These are phyloP conservation scores for Odocoileus hemionus DNA, from an alignment of 2,113 vertebrate genomes.

Conservation along the genomic window DNA sequence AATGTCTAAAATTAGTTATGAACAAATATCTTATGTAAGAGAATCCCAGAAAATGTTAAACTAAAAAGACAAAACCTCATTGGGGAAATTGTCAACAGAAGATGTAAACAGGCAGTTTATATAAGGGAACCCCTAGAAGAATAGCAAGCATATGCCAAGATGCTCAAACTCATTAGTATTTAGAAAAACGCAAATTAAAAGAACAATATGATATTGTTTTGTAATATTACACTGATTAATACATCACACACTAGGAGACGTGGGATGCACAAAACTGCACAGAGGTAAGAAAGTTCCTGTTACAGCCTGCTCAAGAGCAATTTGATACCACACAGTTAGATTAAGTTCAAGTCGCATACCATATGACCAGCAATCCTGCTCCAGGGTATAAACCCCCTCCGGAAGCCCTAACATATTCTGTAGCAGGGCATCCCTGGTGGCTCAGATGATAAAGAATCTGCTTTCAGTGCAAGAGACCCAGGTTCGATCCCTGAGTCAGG, in stretches of 20 bases:
- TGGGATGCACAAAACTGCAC: background rate
- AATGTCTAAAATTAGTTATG: background rate
- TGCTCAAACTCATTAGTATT: background rate
- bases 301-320: background rate
- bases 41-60: background rate
- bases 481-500: background rate
- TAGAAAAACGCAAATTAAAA: background rate
- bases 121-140: background rate
- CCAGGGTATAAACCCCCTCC: rapidly evolving
- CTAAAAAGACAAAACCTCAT: background rate
- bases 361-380: background rate
- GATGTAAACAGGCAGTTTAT: background rate
- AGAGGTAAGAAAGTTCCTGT: background rate
- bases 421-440: rapidly evolving
- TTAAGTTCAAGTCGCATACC: background rate
- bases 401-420: rapidly evolving
- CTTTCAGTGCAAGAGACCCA: background rate
- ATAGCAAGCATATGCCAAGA: background rate
- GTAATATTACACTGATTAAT: background rate
- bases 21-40: background rate
- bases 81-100: background rate
- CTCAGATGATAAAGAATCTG: background rate
- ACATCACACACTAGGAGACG: background rate
- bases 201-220: background rate
- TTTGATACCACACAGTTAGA: no score